These are phyloP conservation scores for Pomacea canaliculata DNA, from an alignment of 2,888 invertebrate genomes.

Conservation along the genomic window DNA sequence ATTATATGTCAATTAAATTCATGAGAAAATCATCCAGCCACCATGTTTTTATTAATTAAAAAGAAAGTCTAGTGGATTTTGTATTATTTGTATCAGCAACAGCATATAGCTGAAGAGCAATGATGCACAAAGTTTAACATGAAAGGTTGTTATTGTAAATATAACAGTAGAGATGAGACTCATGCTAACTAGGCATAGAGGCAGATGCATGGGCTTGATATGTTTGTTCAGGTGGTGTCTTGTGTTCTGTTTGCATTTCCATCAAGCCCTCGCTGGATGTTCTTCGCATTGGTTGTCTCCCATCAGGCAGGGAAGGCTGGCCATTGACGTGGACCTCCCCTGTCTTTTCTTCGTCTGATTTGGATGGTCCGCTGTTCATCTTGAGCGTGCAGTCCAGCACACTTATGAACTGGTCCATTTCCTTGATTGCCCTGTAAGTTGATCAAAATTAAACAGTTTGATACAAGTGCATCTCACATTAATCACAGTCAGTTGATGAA, in stretches of 20 bases:
- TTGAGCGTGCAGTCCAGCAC: slow-evolving; percentile 65
- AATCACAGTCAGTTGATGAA: no score
- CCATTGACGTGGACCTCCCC: background rate
- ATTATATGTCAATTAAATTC: no score
- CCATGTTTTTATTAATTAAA: no score
- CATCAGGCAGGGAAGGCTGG: background rate
- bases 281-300: background rate
- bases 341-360: slow-evolving; percentile 52
- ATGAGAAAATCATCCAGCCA: no score
- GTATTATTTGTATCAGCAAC: no score
- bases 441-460: no score
- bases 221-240: background rate
- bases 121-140: no score
- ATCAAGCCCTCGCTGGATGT: background rate
- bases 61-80: no score
- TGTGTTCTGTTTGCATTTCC: background rate
- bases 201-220: slow-evolving; percentile 47
- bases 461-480: no score
- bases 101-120: no score
- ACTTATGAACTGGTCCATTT: slow-evolving; percentile 66
- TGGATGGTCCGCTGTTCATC: slow-evolving; percentile 53
- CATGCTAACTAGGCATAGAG: slow-evolving; percentile 55
- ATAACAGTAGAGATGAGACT: background rate
- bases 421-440: slow-evolving; percentile 59
- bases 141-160: no score